Evolutionary conservation across 1,140 invertebrate genomes (phyloP).

Genomic region (Drosophila yakuba): DNA sequence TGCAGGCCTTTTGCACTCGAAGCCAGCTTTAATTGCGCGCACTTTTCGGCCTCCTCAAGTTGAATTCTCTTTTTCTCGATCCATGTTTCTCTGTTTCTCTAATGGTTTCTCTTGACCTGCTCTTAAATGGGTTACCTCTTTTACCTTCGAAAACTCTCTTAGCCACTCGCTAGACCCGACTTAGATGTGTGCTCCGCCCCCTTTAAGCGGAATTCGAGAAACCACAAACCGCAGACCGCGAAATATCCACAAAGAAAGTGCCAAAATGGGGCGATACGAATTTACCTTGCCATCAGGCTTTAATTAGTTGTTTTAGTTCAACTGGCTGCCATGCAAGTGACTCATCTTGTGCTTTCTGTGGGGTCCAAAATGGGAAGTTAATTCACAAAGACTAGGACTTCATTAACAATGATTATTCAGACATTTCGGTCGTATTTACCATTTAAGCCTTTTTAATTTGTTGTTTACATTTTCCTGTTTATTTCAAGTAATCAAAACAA

Average conservation of each 20-base stretch:
- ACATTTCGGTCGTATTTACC: not conserved
- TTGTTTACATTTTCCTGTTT: not conserved
- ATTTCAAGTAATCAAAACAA: no score
- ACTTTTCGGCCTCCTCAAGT: constrained; percentile 25
- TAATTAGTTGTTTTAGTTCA: constrained; percentile 17
- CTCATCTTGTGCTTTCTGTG: constrained; percentile 11
- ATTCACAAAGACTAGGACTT: not conserved
- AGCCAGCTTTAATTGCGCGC: constrained; percentile 35
- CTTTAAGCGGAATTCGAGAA: constrained; percentile 17
- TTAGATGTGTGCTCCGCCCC: constrained; percentile 59
- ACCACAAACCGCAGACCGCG: constrained; percentile 13
- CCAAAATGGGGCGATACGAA: constrained; percentile 39
- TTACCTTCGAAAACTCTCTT: constrained; percentile 18
- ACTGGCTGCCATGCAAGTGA: constrained; percentile 1
- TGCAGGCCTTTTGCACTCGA: constrained; percentile 17
- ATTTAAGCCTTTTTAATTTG: not conserved
- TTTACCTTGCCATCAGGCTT: constrained; percentile 31
- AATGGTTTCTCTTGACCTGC: constrained; percentile 6
- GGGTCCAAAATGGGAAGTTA: not conserved
- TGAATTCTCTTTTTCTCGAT: constrained; percentile 7
- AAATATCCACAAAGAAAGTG: constrained; percentile 24
- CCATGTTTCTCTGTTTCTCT: not conserved
- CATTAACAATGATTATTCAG: not conserved
- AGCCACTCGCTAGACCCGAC: constrained; percentile 33
- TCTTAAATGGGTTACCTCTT: constrained; percentile 1